Base-by-base conservation (phyloP, 2,888 invertebrate species). In the Ophion slaviceki region DNA sequence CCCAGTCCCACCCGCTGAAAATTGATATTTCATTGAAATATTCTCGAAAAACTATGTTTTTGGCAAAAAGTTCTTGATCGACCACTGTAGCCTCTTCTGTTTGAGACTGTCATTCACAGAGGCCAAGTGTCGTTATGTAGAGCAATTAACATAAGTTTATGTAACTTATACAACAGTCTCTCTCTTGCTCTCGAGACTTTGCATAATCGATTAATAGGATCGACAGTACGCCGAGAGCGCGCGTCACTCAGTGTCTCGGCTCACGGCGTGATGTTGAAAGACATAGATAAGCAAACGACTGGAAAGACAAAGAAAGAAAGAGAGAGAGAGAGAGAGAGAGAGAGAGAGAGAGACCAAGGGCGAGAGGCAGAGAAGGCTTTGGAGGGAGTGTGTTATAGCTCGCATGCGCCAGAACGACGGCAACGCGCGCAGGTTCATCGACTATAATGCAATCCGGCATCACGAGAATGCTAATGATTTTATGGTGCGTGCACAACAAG, bases 381-480 rank as follows among this genome's bases (percentile, higher is more conserved):
- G 28, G 20, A 14, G 14, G 47, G 47, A 47, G 47, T 11, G 11
- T 14, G 14, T 45, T 67, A n/a, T 57, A 64, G 66, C 57, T 76
- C 67, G 72, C 79, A 82, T 80, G 77, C 72, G 76, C 72, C 67
- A 70, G 68, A 32, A 57, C 61, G 68, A 70, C 79, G 84, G 62
- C 72, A 84, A 59, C 59, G 80, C 66, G 71, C 47, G 78, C 79
- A 85, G 85, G 86, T 86, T 86, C 85, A 86, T 86, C 82, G 85
- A 82, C 84, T 86, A 66, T 72, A 85, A 86, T 85, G 82, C 82
- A 75, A 84, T 78, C 84, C 84, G 86, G 86, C 84, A 86, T 53
- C 80, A 71, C 86, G 84, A 71, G 86, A 87, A 87, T 84, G 86
- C 82, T 86, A 87, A 87, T 88, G 84, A 85, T 82, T 86, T 86